Conservation (phyloP, 2,113 vertebrate genomes). For the Stigmatopora nigra region DNA sequence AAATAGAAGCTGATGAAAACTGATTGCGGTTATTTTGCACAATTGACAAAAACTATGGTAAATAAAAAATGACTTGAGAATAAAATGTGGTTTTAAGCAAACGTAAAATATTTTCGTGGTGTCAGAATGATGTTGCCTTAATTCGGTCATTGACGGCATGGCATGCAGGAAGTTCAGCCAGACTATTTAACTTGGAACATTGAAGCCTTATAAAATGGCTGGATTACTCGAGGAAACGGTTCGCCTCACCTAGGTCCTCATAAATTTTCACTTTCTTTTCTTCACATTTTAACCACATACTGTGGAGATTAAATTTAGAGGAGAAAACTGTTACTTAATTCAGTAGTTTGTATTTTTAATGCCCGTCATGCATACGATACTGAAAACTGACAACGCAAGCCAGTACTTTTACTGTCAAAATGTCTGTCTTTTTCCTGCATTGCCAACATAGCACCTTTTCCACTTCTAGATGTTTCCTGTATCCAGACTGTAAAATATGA, state of each 20-base stretch:
- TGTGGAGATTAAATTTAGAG: conserved; percentile 29
- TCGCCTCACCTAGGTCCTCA: conserved; percentile 39
- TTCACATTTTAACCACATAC: conserved; percentile 35
- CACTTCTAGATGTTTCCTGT: conserved; percentile 49
- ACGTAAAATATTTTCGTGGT: conserved; percentile 48
- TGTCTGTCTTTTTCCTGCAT: conserved; percentile 22
- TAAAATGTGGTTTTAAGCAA: conserved; percentile 19
- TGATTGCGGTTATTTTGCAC: background rate
- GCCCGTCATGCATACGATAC: conserved; percentile 24
- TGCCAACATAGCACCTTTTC: conserved; percentile 43
- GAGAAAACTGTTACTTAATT: conserved; percentile 31
- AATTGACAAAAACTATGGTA: background rate
- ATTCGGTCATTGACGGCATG: conserved; percentile 42
- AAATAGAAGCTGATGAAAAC: conserved; percentile 7
- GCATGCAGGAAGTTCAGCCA: conserved; percentile 42
- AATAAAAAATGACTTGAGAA: conserved; percentile 5
- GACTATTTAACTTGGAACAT: conserved; percentile 60
- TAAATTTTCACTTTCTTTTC: conserved; percentile 51
- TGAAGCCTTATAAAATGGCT: conserved; percentile 39
- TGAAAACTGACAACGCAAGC: conserved; percentile 17
- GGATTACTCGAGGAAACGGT: conserved; percentile 27
- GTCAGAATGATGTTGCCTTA: conserved; percentile 36
- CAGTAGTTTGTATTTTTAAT: conserved; percentile 37
- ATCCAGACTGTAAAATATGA: conserved; percentile 53
- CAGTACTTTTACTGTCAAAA: conserved; percentile 19